phyloP scores from a whole-genome alignment of 1,140 invertebrate species.

The Aricia agestis region DNA sequence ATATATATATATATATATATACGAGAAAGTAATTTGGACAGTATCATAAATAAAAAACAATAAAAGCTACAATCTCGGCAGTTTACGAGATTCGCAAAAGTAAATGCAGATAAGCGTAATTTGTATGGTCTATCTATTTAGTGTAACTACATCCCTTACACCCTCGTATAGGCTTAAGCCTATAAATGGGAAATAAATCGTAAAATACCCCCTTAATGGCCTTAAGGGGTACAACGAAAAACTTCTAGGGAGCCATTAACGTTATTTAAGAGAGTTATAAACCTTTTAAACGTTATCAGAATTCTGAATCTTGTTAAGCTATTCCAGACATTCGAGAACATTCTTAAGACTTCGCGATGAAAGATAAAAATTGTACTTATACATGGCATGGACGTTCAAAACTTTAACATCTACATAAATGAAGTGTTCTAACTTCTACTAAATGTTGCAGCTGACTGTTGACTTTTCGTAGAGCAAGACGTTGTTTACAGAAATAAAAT shows the following conservation, averaged over 20 bases:
- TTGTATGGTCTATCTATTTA: constrained; percentile 1
- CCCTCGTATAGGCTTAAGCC: constrained; percentile 46
- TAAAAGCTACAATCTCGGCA: neutral
- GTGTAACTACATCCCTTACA: constrained; percentile 28
- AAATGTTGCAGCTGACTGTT: too few relatives aligned
- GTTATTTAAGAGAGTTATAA: constrained; percentile 70
- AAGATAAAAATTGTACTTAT: neutral
- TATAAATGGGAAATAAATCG: constrained; percentile 66
- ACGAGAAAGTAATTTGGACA: too few relatives aligned
- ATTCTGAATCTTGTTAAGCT: constrained; percentile 32
- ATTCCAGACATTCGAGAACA: constrained; percentile 36
- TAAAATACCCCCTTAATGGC: constrained; percentile 57
- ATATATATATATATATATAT: too few relatives aligned
- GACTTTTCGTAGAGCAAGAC: too few relatives aligned
- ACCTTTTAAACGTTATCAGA: constrained; percentile 67
- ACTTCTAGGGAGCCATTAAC: constrained; percentile 63
- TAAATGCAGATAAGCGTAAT: neutral
- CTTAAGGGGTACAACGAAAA: constrained; percentile 61
- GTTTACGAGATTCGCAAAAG: neutral
- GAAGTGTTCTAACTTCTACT: too few relatives aligned
- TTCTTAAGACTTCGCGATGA: neutral
- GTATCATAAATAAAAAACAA: neutral
- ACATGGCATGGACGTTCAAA: too few relatives aligned
- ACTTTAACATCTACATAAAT: too few relatives aligned
- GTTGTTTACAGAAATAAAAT: too few relatives aligned